Evolutionary conservation across 2,113 vertebrate species (phyloP).

Genomic region (Hyperopisus bebe): DNA sequence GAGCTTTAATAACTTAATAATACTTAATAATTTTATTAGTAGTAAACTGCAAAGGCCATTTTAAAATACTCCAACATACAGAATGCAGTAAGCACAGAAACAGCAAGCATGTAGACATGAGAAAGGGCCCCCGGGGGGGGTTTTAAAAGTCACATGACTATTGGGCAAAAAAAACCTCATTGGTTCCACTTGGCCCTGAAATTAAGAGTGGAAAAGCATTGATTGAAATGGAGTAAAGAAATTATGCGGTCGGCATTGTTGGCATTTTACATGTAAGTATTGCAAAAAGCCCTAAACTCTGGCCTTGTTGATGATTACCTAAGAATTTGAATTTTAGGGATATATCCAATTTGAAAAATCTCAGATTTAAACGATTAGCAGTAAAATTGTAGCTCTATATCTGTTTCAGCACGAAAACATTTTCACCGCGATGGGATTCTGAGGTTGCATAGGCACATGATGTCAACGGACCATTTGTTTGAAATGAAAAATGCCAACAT

Average conservation of each 20-base stretch:
- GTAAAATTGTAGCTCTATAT: not conserved
- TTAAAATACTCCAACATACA: constrained; percentile 3
- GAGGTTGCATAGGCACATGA: not conserved
- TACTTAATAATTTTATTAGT: constrained; percentile 6
- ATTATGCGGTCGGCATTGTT: not conserved
- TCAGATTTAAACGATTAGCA: not conserved
- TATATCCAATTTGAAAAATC: not conserved
- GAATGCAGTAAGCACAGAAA: constrained; percentile 8
- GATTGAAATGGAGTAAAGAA: constrained; percentile 4
- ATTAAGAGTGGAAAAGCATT: not conserved
- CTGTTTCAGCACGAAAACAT: not conserved
- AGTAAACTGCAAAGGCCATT: not conserved
- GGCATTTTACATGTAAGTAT: not conserved
- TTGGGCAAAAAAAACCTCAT: not conserved
- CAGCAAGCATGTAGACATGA: not conserved
- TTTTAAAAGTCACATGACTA: not conserved
- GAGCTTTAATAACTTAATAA: not conserved
- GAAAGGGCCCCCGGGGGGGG: not conserved
- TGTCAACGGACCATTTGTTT: not conserved
- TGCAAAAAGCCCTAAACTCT: not conserved
- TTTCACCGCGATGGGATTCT: not conserved
- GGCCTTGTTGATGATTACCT: not conserved
- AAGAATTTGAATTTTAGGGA: not conserved
- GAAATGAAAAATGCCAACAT: constrained; percentile 9
- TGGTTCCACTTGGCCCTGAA: not conserved